A percentile compares a stretch with the other conserved stretches of the same genome.
Conservation (phyloP, 1,140 invertebrate species). For the Macrostomum lignano region DNA sequence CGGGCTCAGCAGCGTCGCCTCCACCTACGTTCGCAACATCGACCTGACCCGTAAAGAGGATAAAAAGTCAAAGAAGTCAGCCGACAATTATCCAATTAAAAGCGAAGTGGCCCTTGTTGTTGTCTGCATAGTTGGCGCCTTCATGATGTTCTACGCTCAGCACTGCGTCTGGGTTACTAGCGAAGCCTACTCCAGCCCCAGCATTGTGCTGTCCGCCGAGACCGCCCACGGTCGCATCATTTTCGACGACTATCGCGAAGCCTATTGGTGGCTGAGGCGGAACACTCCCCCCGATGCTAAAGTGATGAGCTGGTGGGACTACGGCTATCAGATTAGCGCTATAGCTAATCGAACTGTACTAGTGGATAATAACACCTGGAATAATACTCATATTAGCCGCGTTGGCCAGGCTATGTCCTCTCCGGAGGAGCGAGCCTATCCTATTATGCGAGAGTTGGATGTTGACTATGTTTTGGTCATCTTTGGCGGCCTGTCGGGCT, state of each 20-base stretch:
- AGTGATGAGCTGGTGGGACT: slow-evolving; percentile 99
- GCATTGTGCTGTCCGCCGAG: slow-evolving; percentile 2
- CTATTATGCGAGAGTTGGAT: slow-evolving; percentile 83
- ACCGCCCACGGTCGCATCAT: slow-evolving; percentile 55
- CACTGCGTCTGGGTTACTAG: slow-evolving; percentile 14
- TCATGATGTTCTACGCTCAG: slow-evolving; percentile 52
- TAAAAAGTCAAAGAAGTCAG: slow-evolving; percentile 22
- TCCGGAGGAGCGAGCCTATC: slow-evolving; percentile 72
- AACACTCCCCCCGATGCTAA: slow-evolving; percentile 86
- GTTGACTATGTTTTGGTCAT: slow-evolving; percentile 92
- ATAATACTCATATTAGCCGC: slow-evolving; percentile 85
- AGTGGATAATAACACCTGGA: slow-evolving; percentile 99
- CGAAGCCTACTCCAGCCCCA: slow-evolving; percentile 3
- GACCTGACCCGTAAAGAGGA: slow-evolving; percentile 12
- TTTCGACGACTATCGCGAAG: slow-evolving; percentile 85
- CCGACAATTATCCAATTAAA: slow-evolving; percentile 44
- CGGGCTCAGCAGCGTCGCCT: slow-evolving; percentile 28
- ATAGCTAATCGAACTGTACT: slow-evolving; percentile 92
- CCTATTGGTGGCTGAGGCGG: slow-evolving; percentile 86
- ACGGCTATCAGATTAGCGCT: slow-evolving; percentile 92
- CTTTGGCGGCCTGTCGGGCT: slow-evolving; percentile 86
- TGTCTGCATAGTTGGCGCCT: slow-evolving; percentile 47
- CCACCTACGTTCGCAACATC: background rate
- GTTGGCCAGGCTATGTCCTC: slow-evolving; percentile 93
- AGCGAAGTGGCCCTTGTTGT: slow-evolving; percentile 61